A percentile compares a stretch with the other conserved stretches of the same genome.
phyloP scores from a whole-genome alignment of 2,797 vertebrate genomes.

The Siniperca scherzeri region DNA sequence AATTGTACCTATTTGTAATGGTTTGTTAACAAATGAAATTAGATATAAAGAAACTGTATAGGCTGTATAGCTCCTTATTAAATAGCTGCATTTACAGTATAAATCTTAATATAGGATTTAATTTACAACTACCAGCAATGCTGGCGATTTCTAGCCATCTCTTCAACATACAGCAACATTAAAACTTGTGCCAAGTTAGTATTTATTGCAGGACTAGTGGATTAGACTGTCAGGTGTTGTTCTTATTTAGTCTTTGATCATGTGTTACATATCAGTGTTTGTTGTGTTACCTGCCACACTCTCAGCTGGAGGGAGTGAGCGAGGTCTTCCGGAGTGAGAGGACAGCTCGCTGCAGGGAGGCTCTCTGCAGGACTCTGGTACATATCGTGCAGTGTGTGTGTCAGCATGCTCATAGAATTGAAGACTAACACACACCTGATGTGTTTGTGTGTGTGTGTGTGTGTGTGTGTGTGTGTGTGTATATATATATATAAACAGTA shows the following conservation, averaged over 20 bases:
- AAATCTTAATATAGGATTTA: neutral
- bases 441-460: neutral
- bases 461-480: too few relatives aligned
- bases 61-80: neutral
- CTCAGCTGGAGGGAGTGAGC: slow-evolving; percentile 53
- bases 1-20: neutral
- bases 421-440: neutral
- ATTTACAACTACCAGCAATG: neutral
- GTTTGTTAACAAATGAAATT: neutral
- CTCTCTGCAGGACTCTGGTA: slow-evolving; percentile 53
- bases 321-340: slow-evolving; percentile 51
- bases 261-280: slow-evolving; percentile 38
- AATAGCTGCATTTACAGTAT: neutral
- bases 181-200: neutral
- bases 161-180: neutral
- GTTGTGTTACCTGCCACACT: slow-evolving; percentile 52
- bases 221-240: neutral
- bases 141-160: neutral
- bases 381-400: slow-evolving; percentile 31
- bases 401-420: neutral
- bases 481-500: neutral
- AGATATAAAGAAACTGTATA: neutral
- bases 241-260: slow-evolving; percentile 6
- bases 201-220: neutral
- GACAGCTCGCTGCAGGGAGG: slow-evolving; percentile 61